Conservation (phyloP, 2,113 vertebrate genomes). For the Rhadina sibilatrix region DNA sequence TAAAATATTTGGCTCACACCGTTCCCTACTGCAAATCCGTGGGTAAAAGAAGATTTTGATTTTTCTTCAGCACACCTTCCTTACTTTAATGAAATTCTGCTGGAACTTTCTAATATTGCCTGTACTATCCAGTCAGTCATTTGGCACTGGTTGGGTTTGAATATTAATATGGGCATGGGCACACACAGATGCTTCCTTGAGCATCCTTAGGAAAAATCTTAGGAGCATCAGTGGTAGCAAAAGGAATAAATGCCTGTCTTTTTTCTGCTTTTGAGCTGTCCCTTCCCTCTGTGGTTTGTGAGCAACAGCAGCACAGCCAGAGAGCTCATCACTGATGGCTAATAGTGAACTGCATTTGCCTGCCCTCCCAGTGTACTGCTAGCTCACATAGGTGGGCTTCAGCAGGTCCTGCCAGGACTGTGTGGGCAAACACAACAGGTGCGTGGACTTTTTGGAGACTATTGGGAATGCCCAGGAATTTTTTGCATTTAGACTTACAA, state of each 20-base stretch:
- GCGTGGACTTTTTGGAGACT: neutral
- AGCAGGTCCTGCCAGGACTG: neutral
- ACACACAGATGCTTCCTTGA: neutral
- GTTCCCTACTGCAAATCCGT: neutral
- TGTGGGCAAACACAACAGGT: fast-evolving
- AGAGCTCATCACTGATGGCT: neutral
- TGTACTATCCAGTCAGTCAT: neutral
- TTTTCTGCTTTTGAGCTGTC: neutral
- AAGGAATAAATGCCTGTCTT: neutral
- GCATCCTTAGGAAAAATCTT: neutral
- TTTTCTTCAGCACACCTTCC: neutral
- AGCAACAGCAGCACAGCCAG: neutral
- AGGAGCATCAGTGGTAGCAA: fast-evolving
- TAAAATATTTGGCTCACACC: neutral
- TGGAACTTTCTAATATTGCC: neutral
- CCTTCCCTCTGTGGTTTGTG: neutral
- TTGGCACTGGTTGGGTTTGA: neutral
- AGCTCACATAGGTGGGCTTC: neutral
- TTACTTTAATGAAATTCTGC: neutral
- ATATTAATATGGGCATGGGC: neutral
- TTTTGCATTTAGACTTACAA: neutral
- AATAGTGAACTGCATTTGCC: neutral
- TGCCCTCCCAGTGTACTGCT: fast-evolving
- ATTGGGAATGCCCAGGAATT: neutral
- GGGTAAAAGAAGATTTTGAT: neutral